Evolutionary conservation across 2,797 vertebrate species (phyloP).

Genomic region (Sebastes umbrosus): DNA sequence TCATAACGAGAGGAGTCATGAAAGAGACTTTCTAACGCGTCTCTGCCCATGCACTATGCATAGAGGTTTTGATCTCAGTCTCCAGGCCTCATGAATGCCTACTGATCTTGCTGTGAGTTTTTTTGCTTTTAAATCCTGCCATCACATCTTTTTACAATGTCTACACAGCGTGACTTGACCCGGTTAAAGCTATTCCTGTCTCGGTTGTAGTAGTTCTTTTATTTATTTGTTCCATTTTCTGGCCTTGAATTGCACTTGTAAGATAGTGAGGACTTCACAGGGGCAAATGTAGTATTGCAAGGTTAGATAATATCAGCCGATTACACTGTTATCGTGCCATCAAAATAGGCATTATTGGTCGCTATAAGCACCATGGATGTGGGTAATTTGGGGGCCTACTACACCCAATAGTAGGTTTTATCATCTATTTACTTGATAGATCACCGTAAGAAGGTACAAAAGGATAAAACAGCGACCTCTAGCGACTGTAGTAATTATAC

Average conservation of each 20-base stretch:
- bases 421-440: too few relatives aligned
- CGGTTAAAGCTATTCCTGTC: constrained; percentile 35
- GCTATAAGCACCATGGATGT: too few relatives aligned
- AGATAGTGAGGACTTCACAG: not conserved
- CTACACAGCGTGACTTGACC: constrained; percentile 46
- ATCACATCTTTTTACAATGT: constrained; percentile 50
- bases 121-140: constrained; percentile 39
- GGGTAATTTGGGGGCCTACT: too few relatives aligned
- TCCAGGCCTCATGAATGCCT: constrained; percentile 25
- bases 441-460: too few relatives aligned
- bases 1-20: constrained; percentile 48
- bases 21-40: constrained; percentile 52
- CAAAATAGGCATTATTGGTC: too few relatives aligned
- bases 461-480: too few relatives aligned
- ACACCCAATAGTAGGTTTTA: too few relatives aligned
- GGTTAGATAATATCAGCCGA: not conserved
- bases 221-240: constrained; percentile 28
- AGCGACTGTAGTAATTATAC: too few relatives aligned
- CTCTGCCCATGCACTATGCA: constrained; percentile 24
- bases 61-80: constrained; percentile 58
- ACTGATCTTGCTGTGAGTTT: constrained; percentile 45
- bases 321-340: too few relatives aligned
- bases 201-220: constrained; percentile 22
- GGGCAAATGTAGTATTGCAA: not conserved
- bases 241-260: constrained; percentile 4